A percentile compares a stretch with the other conserved stretches of the same genome.
Conservation (phyloP, 2,113 vertebrate species). For the Semnopithecus entellus region DNA sequence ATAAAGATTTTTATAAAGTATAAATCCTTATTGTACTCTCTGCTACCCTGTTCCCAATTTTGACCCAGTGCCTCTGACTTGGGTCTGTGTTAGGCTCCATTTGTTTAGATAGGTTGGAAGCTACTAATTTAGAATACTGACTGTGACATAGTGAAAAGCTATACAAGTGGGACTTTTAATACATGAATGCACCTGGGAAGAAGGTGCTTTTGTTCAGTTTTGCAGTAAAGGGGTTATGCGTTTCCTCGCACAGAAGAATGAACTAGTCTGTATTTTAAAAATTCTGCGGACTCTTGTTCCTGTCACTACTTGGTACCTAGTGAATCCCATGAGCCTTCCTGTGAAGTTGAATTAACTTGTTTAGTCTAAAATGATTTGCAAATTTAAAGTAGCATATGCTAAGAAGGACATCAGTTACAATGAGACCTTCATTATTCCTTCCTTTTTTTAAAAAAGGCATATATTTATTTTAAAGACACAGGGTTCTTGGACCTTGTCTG, state of each 20-base stretch:
- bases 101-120: not conserved
- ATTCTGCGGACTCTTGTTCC: not conserved
- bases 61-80: not conserved
- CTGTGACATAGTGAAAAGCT: not conserved
- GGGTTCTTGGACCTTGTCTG: not conserved
- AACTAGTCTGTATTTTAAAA: not conserved
- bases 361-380: constrained; percentile 53
- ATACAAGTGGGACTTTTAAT: not conserved
- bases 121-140: not conserved
- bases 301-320: not conserved
- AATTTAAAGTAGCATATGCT: constrained; percentile 31
- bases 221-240: not conserved
- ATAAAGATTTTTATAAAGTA: not conserved
- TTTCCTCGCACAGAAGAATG: not conserved
- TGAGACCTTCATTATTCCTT: not conserved
- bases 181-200: not conserved
- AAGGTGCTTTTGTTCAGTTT: not conserved
- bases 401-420: not conserved
- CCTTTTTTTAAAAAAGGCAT: not conserved
- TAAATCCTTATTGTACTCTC: not conserved
- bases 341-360: constrained; percentile 60
- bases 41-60: not conserved
- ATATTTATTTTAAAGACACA: constrained; percentile 15
- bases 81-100: not conserved
- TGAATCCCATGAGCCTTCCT: constrained; percentile 41